Evolutionary conservation across 2,888 invertebrate species (phyloP), one percentile per base, ranked within the genome.

Genomic region (Clostera curtula): DNA sequence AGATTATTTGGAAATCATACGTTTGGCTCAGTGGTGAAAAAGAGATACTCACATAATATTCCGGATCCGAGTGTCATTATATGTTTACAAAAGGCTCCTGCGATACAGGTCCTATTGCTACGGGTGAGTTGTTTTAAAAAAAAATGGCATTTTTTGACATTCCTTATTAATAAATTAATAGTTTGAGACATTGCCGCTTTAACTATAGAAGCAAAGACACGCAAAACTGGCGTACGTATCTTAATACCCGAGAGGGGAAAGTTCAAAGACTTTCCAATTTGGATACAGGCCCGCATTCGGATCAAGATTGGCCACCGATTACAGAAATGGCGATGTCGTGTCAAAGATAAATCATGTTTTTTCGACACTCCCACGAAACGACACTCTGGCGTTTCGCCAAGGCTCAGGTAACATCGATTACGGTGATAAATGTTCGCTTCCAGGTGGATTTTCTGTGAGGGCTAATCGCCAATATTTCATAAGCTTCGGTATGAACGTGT

Each of bases 201-300:
- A n/a, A n/a, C n/a, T n/a, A n/a, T 67, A 60, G 58, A 61, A 71
- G 66, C 64, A 57, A 57, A 59, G 60, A 62, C 62, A 63, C 62
- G 65, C 63, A 63, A 74, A 67, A 60, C 61, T 15, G 57, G 55
- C 56, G 52, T 49, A 51, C 47, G 47, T 40, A 54, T 52, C 66
- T 64, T 64, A 59, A 65, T 64, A 52, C 62, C 49, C 57, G 43
- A 52, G 63, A 36, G 71, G 65, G 75, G 68, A 68, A 56, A 65
- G 71, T 72, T 76, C 71, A 73, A 74, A 76, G 72, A 68, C 66
- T 76, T 64, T 63, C 58, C 65, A 60, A 65, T 73, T 61, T 56
- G 47, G 44, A 47, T 29, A 43, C 64, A 62, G 59, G 48, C 43
- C 40, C 48, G 49, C 45, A 56, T 49, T 52, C 43, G 36, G 47